Evolutionary conservation across 2,888 invertebrate genomes (phyloP), one percentile per base, ranked within the genome.

Genomic region (Cataglyphis cursor): DNA sequence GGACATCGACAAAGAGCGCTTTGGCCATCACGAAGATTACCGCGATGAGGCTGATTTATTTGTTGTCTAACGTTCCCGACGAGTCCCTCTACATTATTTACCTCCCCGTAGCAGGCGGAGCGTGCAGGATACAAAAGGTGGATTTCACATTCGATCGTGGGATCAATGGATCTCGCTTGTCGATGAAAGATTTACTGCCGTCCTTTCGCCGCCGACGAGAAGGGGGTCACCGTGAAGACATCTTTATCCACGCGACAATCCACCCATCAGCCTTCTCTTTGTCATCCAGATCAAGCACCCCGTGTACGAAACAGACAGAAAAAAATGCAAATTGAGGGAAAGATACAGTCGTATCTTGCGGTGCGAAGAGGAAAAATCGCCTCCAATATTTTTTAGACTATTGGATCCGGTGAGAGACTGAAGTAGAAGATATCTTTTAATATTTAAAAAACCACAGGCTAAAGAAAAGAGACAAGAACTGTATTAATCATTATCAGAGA

Each of bases 281-380:
- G 86, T 89, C 86, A 85, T 59, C n/a, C 41, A 54, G 84, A 65
- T 74, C 68, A 70, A 65, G 66, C 8, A 35, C 9, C 35, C 57
- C 31, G 66, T 41, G 35, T 59, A 51, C 35, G 82, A 78, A 70
- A 61, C 41, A 41, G 84, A 68, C 57, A 62, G 73, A 44, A 68
- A 87, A 82, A 89, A 89, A 85, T 89, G 88, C 82, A 88, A 87
- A 88, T 89, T 84, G 86, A 28, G n/a, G 31, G 70, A 70, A 10
- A 31, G 62, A 81, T 83, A 81, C 65, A 82, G 83, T 72, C 65
- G 72, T 64, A 54, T 61, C 78, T 81, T 82, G 84, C 68, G 80
- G 48, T 68, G 28, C 51, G 81, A 83, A 65, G 68, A 78, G 65
- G 73, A 90, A 85, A 89, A 85, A 87, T 85, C 70, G 83, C 78